These are phyloP conservation scores for Anseranas semipalmata DNA, from an alignment of 2,113 vertebrate species.

Conservation along the genomic window DNA sequence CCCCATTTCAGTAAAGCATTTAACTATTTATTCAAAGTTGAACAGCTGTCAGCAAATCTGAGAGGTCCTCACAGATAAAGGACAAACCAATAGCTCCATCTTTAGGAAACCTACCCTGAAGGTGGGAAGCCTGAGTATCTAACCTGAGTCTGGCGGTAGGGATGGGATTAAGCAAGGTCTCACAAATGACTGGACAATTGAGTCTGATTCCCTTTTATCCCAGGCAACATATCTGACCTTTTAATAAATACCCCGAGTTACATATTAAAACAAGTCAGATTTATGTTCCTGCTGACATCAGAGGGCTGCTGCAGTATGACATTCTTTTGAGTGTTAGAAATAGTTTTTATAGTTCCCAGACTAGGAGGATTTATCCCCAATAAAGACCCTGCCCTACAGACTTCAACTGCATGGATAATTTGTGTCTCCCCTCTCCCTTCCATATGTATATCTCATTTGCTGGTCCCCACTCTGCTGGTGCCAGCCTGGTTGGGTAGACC, in stretches of 20 bases:
- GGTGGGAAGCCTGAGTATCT: background rate
- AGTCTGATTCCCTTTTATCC: background rate
- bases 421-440: background rate
- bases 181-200: background rate
- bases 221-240: background rate
- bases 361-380: background rate
- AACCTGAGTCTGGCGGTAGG: background rate
- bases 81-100: background rate
- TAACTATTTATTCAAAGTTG: background rate
- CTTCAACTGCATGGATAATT: background rate
- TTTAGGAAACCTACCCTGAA: background rate
- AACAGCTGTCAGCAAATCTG: background rate
- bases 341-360: background rate
- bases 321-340: background rate
- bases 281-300: background rate
- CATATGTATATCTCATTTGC: background rate
- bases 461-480: background rate
- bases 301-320: background rate
- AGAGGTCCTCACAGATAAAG: background rate
- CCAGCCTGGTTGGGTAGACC: background rate
- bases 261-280: background rate
- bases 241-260: background rate
- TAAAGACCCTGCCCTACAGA: background rate
- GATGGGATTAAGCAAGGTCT: background rate
- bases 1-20: background rate